phyloP scores from a whole-genome alignment of 2,888 invertebrate species.

The Tetragonula carbonaria region DNA sequence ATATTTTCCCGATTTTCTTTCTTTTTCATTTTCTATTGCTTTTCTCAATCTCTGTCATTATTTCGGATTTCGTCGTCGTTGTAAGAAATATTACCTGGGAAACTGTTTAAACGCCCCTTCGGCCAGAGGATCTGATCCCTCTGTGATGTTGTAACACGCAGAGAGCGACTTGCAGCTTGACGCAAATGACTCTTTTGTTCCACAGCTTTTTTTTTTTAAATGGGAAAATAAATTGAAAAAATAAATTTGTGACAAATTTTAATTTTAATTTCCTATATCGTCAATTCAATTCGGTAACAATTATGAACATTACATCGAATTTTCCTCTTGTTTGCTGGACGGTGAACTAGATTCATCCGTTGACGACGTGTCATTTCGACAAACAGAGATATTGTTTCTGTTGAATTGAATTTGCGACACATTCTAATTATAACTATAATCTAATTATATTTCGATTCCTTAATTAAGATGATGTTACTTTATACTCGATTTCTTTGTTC shows the following conservation, averaged over 20 bases:
- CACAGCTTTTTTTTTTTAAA: neutral
- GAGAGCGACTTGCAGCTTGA: slow-evolving; percentile 6
- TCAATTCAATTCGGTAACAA: neutral
- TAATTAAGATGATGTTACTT: neutral
- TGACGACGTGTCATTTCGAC: neutral
- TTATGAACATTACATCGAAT: slow-evolving; percentile 19
- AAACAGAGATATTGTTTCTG: neutral
- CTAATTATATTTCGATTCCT: neutral
- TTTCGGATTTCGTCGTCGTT: neutral
- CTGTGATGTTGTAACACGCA: slow-evolving; percentile 10
- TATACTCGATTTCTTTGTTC: no score
- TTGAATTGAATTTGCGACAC: neutral
- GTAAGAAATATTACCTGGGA: slow-evolving; percentile 32
- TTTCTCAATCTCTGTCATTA: neutral
- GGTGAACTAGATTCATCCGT: neutral
- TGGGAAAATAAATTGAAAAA: neutral
- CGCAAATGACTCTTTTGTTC: neutral
- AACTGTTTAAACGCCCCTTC: slow-evolving; percentile 28
- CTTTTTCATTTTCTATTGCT: neutral
- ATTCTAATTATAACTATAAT: no score
- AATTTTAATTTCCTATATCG: neutral
- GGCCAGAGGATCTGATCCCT: slow-evolving; percentile 11
- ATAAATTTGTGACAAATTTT: neutral
- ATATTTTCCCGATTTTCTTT: neutral
- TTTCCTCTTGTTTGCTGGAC: no score